Base-by-base conservation (phyloP, 2,113 vertebrate genomes). In the Cichladusa arquata region DNA sequence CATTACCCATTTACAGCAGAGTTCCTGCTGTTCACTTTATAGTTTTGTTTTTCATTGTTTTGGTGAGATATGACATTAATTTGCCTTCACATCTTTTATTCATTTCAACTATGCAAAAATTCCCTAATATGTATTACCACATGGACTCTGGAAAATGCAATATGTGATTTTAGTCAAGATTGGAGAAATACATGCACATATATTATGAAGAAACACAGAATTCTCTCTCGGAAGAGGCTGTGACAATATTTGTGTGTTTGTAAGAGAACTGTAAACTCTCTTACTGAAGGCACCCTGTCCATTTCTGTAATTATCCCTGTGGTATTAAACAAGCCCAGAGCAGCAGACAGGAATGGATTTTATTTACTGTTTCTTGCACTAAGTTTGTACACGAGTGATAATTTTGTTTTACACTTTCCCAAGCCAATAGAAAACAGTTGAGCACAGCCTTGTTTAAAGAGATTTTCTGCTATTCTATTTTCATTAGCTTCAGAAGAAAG, bases 41-140 rank as follows among this genome's bases (percentile, higher is more conserved):
- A 56, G 66, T 94, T 91, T 50, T 96, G 93, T 90, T 97, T 97
- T 97, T 60, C 7, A 3, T 91, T 92, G 56, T 92, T 95, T 95
- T 95, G 62, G 44, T 86, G 96, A 96, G 92, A 93, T 65, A 67
- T 40, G 69, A 77, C 40, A 86, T 95, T 95, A 78, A 91, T 92
- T 97, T 95, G 86, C 80, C 64, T 86, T 81, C 57, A 60, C 56
- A 93, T 96, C 86, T 92, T 97, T 94, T 96, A 97, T 97, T 97
- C 45, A 94, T 96, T 81, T 85, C 87, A 95, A 74, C 66, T 62
- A 83, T 85, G 62, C 66, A 96, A 80, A 96, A 92, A 67, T 65
- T 69, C 87, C 69, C 38, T 62, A 61, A 88, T 95, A 69, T 14
- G 38, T 50, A 61, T 95, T 80, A 51, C 47, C 26, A 62, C 57